Base-by-base conservation (phyloP, 2,797 vertebrate species). In the Natrix natrix region DNA sequence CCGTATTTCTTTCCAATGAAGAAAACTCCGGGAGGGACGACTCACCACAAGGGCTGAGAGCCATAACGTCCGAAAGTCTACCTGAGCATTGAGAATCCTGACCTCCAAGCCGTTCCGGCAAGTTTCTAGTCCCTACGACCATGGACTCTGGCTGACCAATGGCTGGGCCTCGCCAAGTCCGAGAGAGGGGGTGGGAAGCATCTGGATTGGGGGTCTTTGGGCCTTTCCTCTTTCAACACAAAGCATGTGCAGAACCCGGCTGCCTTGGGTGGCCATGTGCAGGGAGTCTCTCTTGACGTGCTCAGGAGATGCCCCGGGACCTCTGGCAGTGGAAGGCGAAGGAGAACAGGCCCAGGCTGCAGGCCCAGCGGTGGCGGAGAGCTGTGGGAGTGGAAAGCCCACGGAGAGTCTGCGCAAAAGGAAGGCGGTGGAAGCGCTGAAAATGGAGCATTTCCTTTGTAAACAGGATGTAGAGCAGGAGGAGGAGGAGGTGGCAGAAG, bases 21-120 rank as follows among this genome's bases (percentile, higher is more conserved):
- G 57, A 52, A n/a, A 22, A 54, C 22, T 24, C 11, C 26, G 1
- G 11, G 56, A 61, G 90, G 59, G 12, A 14, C 1, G 8, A 8
- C 7, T 1, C 3, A 1, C 1, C 43, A 16, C 1, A 17, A 4
- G 20, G 6, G 24, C 43, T 13, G 32, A 2, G 13, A 26, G 24
- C 5, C 43, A 1, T 43, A 8, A n/a, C 17, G 2, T 26, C 54
- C 2, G 26, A 48, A 59, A 8, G 43, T 12, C 16, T 61, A 4
- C 32, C 43, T 61, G 90, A 54, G 78, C 43, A 8, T 43, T 26
- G 20, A 0, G 37, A 20, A 66, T 5, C 78, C 54, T 78, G 13
- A n/a, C 57, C 13, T 32, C 6, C 14, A 52, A 24, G 26, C 1
- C 10, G 10, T 16, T 24, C 32, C 12, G 6, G 8, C 86, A 43